Conservation (phyloP, 2,888 invertebrate species). For the Microctonus hyperodae region DNA sequence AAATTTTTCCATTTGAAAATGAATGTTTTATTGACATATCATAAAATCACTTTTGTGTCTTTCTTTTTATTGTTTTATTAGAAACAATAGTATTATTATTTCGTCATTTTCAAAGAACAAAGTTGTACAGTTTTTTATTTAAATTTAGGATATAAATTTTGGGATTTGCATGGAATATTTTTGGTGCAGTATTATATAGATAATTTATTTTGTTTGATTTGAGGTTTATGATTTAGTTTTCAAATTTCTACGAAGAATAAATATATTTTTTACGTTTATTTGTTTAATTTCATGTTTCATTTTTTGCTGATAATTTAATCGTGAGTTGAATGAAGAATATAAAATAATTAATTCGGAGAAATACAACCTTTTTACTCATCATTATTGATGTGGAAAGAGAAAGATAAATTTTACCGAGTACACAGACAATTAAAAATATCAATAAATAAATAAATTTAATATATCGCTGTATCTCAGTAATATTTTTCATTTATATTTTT, state of each 20-base stretch:
- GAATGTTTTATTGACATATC: constrained; percentile 49
- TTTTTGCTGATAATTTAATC: no score
- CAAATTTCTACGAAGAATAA: constrained; percentile 1
- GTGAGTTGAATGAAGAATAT: neutral
- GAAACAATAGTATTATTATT: constrained; percentile 41
- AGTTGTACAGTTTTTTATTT: constrained; percentile 3
- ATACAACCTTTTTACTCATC: neutral
- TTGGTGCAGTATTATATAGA: constrained; percentile 1
- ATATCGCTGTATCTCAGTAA: neutral
- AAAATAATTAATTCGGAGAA: constrained; percentile 16
- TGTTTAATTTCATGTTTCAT: constrained; percentile 9
- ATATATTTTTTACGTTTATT: constrained; percentile 7
- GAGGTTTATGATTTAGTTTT: no score
- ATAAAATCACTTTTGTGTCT: constrained; percentile 50
- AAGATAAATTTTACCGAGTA: neutral
- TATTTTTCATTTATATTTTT: no score
- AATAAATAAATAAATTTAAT: neutral
- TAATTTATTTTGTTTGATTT: neutral
- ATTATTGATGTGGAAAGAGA: neutral
- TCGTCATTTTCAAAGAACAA: neutral
- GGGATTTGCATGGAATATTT: neutral
- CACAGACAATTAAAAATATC: neutral
- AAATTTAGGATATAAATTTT: constrained; percentile 15
- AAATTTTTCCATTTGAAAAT: constrained; percentile 44
- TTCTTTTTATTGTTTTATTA: constrained; percentile 48